These are phyloP conservation scores for Drosophila peninsularis DNA, from an alignment of 2,888 invertebrate genomes.

Conservation along the genomic window DNA sequence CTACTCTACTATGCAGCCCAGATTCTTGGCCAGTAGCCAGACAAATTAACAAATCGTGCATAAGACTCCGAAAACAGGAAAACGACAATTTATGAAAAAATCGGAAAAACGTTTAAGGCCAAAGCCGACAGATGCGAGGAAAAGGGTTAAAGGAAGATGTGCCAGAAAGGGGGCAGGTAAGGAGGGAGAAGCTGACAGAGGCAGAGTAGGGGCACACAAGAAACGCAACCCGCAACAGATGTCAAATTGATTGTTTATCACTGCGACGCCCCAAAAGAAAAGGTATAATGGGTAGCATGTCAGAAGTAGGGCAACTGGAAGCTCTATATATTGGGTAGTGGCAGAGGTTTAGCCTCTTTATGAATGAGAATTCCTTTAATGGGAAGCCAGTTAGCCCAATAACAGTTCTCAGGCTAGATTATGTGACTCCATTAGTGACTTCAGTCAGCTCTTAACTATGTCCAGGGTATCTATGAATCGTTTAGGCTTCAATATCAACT, in stretches of 20 bases:
- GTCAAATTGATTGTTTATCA: slow-evolving; percentile 44
- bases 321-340: neutral
- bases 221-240: slow-evolving; percentile 43
- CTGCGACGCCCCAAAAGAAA: neutral
- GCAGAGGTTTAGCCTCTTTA: no score
- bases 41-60: slow-evolving; percentile 73
- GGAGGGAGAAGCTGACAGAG: neutral
- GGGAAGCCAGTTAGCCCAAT: no score
- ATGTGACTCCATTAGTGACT: neutral
- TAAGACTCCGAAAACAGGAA: slow-evolving; percentile 62
- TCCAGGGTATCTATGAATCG: neutral
- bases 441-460: neutral
- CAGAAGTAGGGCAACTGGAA: neutral
- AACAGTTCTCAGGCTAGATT: no score
- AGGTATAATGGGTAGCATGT: neutral
- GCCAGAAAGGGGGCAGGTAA: neutral
- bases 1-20: slow-evolving; percentile 45
- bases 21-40: slow-evolving; percentile 66
- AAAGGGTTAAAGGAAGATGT: neutral
- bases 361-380: no score
- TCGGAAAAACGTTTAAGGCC: slow-evolving; percentile 42
- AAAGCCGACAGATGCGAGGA: slow-evolving; percentile 20
- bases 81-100: slow-evolving; percentile 65
- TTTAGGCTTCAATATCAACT: slow-evolving; percentile 47
- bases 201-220: neutral